phyloP scores from a whole-genome alignment of 2,113 vertebrate genomes.

The Dinomys branickii region DNA sequence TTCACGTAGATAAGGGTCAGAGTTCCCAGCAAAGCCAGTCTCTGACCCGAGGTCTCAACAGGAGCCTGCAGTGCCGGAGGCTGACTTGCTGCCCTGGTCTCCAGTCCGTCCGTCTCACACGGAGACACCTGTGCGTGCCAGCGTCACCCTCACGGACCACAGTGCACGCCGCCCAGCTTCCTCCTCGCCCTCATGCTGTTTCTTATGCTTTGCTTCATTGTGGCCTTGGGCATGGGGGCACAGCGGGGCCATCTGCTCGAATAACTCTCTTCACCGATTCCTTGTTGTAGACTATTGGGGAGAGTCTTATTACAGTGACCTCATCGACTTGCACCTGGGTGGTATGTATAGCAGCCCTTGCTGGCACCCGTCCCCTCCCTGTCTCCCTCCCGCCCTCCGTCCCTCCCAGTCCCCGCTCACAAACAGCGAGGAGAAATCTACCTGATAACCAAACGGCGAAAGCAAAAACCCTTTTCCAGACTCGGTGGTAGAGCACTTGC shows the following conservation, averaged over 20 bases:
- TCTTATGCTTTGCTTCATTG: neutral
- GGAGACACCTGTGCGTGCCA: neutral
- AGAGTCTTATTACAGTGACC: conserved; percentile 99
- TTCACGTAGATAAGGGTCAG: neutral
- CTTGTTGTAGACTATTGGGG: conserved; percentile 99
- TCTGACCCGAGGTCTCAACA: no score
- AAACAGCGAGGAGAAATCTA: conserved; percentile 71
- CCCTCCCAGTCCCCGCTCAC: conserved; percentile 82
- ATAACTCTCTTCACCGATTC: conserved; percentile 97
- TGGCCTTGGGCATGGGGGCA: conserved; percentile 70
- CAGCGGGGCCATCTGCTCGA: conserved; percentile 80
- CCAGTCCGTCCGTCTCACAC: neutral
- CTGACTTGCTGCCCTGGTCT: neutral
- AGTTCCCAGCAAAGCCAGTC: neutral
- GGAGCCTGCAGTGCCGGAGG: neutral
- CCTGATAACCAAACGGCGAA: conserved; percentile 71
- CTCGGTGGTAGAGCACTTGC: conserved; percentile 64
- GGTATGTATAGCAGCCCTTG: conserved; percentile 98
- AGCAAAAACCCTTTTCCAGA: conserved; percentile 89
- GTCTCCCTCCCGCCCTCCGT: conserved; percentile 80
- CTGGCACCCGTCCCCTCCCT: conserved; percentile 84
- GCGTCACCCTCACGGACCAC: conserved; percentile 28
- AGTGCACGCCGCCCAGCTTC: conserved; percentile 42
- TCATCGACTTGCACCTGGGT: conserved; percentile 99
- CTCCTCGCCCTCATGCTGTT: neutral